Evolutionary conservation across 2,888 invertebrate genomes (phyloP), one percentile per base, ranked within the genome.

Genomic region (Prenolepis imparis): DNA sequence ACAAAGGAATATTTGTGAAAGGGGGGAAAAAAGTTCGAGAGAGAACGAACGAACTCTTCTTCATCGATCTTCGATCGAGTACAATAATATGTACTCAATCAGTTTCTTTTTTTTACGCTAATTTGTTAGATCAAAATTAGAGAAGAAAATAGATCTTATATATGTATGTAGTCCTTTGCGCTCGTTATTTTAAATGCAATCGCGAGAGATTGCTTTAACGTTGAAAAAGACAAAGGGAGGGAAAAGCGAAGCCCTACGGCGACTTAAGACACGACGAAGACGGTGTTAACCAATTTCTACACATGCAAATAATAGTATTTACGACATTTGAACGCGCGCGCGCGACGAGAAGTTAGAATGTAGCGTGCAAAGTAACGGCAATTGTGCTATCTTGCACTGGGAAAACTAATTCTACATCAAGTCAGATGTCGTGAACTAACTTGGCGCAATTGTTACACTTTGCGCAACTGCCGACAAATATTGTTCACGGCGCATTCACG

Each of bases 381-480:
- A 70, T 70, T 59, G 78, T 70, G 70, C 41, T 70, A 59, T 70
- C 57, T 70, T 64, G 61, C 39, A 57, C 36, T 12, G 59, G 24
- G 24, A 36, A 36, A 36, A 70, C 78, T 36, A 80, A 44, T 61
- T 80, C 59, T 44, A 36, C 70, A 36, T 80, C 70, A 80, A 80
- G 70, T 80, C 70, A 44, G 59, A 78, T 48, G 70, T 67, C 78
- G 36, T 18, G 18, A 70, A 80, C 68, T 70, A 78, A 78, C 36
- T 80, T 70, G 57, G 28, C 5, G 59, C 78, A 21, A 80, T 70
- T 80, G 78, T 80, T 48, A 28, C 55, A 55, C 66, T n/a, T 52
- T 52, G 77, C 55, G 18, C 59, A 59, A 36, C 70, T 59, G 44
- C 59, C 32, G 59, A 80, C 70, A 70, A 80, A 70, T 78, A 78